phyloP scores from a whole-genome alignment of 1,140 invertebrate species.

The Macrostomum lignano region DNA sequence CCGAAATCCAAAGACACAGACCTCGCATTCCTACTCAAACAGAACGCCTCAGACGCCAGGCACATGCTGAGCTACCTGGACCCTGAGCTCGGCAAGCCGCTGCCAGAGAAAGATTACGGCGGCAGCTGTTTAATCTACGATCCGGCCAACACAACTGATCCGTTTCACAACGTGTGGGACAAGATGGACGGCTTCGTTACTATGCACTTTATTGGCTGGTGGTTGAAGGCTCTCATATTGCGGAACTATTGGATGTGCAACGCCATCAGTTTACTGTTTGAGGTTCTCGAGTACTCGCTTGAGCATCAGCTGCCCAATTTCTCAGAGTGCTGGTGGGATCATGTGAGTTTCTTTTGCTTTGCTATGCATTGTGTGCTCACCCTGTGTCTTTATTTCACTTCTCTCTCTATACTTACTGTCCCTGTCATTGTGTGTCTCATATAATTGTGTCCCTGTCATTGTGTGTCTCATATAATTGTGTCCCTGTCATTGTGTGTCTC shows the following conservation, averaged over 20 bases:
- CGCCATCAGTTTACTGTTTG: slow-evolving; percentile 36
- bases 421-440: no score
- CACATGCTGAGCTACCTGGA: slow-evolving; percentile 31
- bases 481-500: no score
- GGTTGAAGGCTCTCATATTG: slow-evolving; percentile 34
- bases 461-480: no score
- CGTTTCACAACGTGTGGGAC: slow-evolving; percentile 34
- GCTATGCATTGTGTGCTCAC: no score
- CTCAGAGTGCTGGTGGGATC: slow-evolving; percentile 38
- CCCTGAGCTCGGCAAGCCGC: slow-evolving; percentile 28
- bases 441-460: no score
- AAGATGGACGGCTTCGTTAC: slow-evolving; percentile 36
- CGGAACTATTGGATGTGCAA: slow-evolving; percentile 36
- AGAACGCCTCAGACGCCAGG: slow-evolving; percentile 31
- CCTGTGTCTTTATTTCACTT: no score
- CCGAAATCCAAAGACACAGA: no score
- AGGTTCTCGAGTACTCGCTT: slow-evolving; percentile 35
- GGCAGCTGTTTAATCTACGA: slow-evolving; percentile 35
- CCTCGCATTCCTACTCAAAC: slow-evolving; percentile 7
- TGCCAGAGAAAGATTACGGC: slow-evolving; percentile 34
- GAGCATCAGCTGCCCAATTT: slow-evolving; percentile 38
- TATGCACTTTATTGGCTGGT: slow-evolving; percentile 37
- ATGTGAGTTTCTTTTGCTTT: slow-evolving; percentile 27
- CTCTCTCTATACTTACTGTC: no score
- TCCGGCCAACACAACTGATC: slow-evolving; percentile 24